A percentile compares a stretch with the other conserved stretches of the same genome.
These are phyloP conservation scores for Meiosimyza platycephala DNA, from an alignment of 2,888 invertebrate genomes.

Conservation along the genomic window DNA sequence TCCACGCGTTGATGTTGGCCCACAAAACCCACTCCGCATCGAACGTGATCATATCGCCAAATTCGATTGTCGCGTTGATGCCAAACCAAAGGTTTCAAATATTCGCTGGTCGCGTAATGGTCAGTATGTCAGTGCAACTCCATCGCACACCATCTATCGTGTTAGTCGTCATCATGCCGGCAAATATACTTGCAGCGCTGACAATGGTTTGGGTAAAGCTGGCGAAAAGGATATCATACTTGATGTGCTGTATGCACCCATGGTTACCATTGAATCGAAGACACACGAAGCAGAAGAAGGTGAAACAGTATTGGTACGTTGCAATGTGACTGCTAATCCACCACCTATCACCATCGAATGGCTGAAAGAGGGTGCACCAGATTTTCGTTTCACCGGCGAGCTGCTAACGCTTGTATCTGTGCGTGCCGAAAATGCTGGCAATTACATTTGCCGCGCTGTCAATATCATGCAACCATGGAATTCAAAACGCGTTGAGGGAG, in stretches of 20 bases:
- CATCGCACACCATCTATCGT: constrained; percentile 80
- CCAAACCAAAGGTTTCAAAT: constrained; percentile 87
- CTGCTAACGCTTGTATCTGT: constrained; percentile 80
- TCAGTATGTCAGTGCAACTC: constrained; percentile 83
- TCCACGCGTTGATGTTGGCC: constrained; percentile 91
- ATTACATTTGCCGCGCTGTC: constrained; percentile 88
- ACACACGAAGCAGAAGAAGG: constrained; percentile 87
- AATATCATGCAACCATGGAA: constrained; percentile 83
- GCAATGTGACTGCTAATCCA: constrained; percentile 90
- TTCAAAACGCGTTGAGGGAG: constrained; percentile 77
- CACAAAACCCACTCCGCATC: constrained; percentile 88
- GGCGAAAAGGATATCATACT: constrained; percentile 84
- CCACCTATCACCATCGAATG: constrained; percentile 85
- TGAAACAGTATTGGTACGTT: constrained; percentile 83
- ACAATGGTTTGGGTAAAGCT: constrained; percentile 83
- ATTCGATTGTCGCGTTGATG: constrained; percentile 88
- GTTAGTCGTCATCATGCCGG: constrained; percentile 89
- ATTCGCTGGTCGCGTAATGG: constrained; percentile 90
- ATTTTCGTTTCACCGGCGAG: constrained; percentile 84
- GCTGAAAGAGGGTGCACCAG: constrained; percentile 86
- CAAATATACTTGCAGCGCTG: constrained; percentile 87
- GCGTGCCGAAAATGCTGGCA: constrained; percentile 88
- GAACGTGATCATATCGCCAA: constrained; percentile 88
- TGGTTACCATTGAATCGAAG: constrained; percentile 84
- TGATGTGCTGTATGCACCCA: constrained; percentile 86